Base-by-base conservation (phyloP, 2,888 invertebrate species). In the Rhagonycha lutea region DNA sequence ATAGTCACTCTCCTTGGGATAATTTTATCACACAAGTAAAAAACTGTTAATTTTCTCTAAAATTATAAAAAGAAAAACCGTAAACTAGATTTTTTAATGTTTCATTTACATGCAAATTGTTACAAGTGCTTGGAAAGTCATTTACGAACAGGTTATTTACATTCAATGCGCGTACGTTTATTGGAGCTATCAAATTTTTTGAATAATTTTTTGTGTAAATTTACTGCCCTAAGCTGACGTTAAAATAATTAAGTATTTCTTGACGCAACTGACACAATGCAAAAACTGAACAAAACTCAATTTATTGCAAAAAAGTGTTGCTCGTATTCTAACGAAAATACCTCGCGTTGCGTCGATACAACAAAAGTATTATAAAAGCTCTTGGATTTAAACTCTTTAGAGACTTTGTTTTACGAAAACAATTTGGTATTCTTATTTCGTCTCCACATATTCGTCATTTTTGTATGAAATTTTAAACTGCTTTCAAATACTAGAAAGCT, bases 381-480 rank as follows among this genome's bases (percentile, higher is more conserved):
- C 26, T 23, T 24, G n/a, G 63, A 65, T 26, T 65, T 70, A 72
- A 67, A 69, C 72, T 76, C 72, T 70, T 73, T 67, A 11, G 24
- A 68, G 70, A 73, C 70, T 73, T 73, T 73, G 70, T 76, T 76
- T 73, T 70, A 61, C 32, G 68, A 65, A 76, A 75, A 29, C 68
- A 73, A 76, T 76, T 76, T 76, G 62, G 76, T 71, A 77, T 74
- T 74, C 74, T 72, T 77, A 72, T 71, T 77, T 65, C 69, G 69
- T 69, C 65, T 77, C 60, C 76, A 76, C 73, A 76, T 76, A 77
- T 77, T 77, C 74, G 74, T 77, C 77, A 72, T 77, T 68, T 74
- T 70, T 72, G 69, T 69, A 74, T 74, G 72, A 77, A 77, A 77
- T 74, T 77, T 77, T 77, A 74, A 77, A 74, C 77, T 69, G 73